Evolutionary conservation across 1,140 invertebrate genomes (phyloP).

Genomic region (Philopotamus ludificatus): DNA sequence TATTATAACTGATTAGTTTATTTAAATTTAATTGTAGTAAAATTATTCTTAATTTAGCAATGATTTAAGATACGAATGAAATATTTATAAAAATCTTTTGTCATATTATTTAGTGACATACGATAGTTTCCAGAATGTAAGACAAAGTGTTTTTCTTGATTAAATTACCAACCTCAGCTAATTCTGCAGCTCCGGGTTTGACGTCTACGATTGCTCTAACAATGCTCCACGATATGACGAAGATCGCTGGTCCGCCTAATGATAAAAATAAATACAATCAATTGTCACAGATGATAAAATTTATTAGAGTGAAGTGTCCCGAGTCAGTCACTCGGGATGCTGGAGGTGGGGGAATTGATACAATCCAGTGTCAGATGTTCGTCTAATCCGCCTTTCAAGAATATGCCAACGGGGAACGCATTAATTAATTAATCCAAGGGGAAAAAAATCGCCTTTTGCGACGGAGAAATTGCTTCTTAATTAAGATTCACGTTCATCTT

Average conservation of each 20-base stretch:
- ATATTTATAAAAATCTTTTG: no score
- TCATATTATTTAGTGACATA: no score
- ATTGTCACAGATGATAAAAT: not conserved
- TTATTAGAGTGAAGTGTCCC: not conserved
- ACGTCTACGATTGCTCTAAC: conserved; percentile 59
- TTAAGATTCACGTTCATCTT: no score
- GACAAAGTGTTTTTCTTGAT: no score
- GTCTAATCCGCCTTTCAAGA: not conserved
- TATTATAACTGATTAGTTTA: no score
- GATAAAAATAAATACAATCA: conserved; percentile 34
- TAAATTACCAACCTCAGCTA: conserved; percentile 43
- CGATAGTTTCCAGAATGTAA: no score
- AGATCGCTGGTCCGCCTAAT: conserved; percentile 69
- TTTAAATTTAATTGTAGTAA: no score
- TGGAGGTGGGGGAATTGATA: not conserved
- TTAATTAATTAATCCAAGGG: not conserved
- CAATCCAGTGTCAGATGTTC: not conserved
- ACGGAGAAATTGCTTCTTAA: no score
- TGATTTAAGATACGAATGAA: no score
- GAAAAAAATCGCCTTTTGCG: not conserved
- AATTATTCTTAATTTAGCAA: no score
- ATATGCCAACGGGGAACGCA: not conserved
- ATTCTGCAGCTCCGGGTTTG: conserved; percentile 51
- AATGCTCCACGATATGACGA: conserved; percentile 68
- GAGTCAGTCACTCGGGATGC: not conserved